These are phyloP conservation scores for Ceriagrion tenellum DNA, from an alignment of 2,888 invertebrate species.

Conservation along the genomic window DNA sequence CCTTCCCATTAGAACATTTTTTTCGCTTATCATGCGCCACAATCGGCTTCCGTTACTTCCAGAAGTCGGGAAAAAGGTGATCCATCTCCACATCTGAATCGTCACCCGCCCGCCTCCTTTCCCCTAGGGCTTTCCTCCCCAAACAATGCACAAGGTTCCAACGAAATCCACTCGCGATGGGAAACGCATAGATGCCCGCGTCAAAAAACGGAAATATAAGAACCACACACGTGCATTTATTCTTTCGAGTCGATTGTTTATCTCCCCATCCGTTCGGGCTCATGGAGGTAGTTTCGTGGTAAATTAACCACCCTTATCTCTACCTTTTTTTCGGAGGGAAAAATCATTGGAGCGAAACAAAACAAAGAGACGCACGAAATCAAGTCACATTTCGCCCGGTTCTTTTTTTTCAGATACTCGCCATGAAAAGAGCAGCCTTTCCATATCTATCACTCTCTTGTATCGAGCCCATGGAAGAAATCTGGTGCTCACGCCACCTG, in stretches of 20 bases:
- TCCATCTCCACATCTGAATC: background rate
- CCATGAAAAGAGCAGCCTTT: background rate
- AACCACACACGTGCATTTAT: background rate
- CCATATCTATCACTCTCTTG: background rate
- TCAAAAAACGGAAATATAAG: background rate
- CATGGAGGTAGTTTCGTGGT: background rate
- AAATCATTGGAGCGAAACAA: constrained; percentile 2
- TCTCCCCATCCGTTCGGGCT: background rate
- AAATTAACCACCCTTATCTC: constrained; percentile 21
- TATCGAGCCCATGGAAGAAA: background rate
- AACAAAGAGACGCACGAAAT: background rate
- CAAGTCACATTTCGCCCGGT: background rate
- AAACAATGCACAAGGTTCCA: background rate
- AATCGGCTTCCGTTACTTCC: constrained; percentile 4
- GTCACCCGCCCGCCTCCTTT: background rate
- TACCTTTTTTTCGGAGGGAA: background rate
- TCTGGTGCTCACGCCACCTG: background rate
- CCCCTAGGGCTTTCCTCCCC: background rate
- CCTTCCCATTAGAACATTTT: background rate
- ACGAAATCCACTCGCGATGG: background rate
- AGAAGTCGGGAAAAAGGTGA: background rate
- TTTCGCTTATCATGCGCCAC: background rate
- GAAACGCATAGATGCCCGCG: background rate
- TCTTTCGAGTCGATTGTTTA: background rate
- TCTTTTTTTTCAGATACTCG: background rate